Evolutionary conservation across 1,140 invertebrate genomes (phyloP).

Genomic region (Manduca sexta): DNA sequence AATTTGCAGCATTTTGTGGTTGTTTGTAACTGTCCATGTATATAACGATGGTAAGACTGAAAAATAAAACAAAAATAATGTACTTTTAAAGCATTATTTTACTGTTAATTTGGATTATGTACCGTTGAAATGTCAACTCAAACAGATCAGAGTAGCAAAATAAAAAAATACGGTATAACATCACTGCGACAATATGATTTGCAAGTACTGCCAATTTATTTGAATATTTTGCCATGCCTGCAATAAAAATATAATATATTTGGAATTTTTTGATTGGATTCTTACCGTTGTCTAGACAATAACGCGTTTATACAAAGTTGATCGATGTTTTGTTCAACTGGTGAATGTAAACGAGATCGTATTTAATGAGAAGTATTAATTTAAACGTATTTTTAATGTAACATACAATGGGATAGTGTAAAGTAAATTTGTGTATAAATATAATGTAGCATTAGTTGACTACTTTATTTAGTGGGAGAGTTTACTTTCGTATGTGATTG

Average conservation of each 20-base stretch:
- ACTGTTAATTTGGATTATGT: no score
- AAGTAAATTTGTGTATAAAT: constrained; percentile 18
- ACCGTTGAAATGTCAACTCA: no score
- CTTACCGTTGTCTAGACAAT: constrained; percentile 14
- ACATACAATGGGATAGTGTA: constrained; percentile 8
- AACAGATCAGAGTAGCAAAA: no score
- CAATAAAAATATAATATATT: neutral
- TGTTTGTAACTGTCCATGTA: constrained; percentile 47
- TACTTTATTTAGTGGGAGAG: no score
- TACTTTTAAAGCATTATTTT: constrained; percentile 26
- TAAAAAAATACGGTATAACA: no score
- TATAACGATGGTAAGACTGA: constrained; percentile 64
- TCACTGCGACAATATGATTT: no score
- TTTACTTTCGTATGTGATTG: constrained; percentile 12
- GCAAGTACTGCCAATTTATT: constrained; percentile 14
- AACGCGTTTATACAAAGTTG: constrained; percentile 2
- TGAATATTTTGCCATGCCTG: neutral
- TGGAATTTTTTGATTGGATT: neutral
- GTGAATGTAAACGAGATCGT: constrained; percentile 9
- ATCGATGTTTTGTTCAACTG: constrained; percentile 2
- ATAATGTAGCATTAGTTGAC: constrained; percentile 8
- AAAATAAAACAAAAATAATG: constrained; percentile 32
- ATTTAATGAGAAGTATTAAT: constrained; percentile 19
- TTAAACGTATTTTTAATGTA: constrained; percentile 11
- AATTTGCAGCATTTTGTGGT: constrained; percentile 14